Percentiles rank a stretch among this genome's conserved stretches.
Conservation (phyloP, 2,797 vertebrate species). For the Peromyscus nudipes region DNA sequence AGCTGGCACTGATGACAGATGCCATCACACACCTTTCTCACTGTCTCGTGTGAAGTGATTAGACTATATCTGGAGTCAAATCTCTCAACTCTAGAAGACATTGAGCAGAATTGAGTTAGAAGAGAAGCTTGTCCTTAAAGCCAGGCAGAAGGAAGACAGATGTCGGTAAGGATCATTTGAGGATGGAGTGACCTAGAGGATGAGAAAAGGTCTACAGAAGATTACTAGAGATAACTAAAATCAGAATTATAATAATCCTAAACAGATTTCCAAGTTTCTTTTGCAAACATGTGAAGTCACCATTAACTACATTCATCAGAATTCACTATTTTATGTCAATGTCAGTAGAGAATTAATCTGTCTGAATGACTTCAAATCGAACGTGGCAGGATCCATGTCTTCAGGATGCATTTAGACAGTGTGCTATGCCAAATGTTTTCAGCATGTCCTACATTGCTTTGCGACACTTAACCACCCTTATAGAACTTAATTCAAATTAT, state of each 20-base stretch:
- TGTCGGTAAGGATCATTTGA: neutral
- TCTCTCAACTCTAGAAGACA: neutral
- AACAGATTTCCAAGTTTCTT: constrained; percentile 14
- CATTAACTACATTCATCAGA: constrained; percentile 41
- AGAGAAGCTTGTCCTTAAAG: neutral
- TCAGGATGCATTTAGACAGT: neutral
- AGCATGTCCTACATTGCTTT: neutral
- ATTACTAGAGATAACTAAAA: constrained; percentile 33
- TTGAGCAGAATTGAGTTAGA: neutral
- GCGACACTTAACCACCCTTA: neutral
- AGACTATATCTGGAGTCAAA: neutral
- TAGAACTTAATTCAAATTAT: neutral
- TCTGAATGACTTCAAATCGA: neutral
- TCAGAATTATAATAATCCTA: constrained; percentile 45
- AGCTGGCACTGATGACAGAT: neutral
- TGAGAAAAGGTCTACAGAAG: neutral
- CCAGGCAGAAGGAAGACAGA: neutral
- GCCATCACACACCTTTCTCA: neutral
- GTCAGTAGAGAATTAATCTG: neutral
- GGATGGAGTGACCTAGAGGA: neutral
- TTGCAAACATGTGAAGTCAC: constrained; percentile 19
- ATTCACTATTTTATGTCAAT: constrained; percentile 2
- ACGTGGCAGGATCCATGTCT: neutral
- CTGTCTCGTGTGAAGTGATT: neutral
- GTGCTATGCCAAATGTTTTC: rapidly evolving